Evolutionary conservation across 1,140 invertebrate species (phyloP).

Genomic region (Dendrolimus punctatus): DNA sequence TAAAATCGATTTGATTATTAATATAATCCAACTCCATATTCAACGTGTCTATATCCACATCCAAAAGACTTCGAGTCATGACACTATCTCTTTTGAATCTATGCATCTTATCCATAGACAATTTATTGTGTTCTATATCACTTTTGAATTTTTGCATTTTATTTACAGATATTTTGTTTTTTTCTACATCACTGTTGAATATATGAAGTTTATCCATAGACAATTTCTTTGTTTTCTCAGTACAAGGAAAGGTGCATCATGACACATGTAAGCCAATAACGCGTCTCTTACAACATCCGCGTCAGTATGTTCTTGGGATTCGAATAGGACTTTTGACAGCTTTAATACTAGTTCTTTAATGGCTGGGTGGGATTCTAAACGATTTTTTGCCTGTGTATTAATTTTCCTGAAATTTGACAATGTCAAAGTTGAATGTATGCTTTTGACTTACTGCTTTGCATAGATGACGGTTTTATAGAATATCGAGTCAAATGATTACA

Average conservation of each 20-base stretch:
- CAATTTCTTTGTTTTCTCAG: slow-evolving; percentile 40
- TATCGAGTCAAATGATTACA: too few relatives aligned
- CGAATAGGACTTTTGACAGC: slow-evolving; percentile 75
- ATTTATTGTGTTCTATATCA: slow-evolving; percentile 11
- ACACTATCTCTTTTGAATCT: slow-evolving; percentile 29
- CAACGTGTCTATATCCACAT: slow-evolving; percentile 51
- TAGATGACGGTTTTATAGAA: too few relatives aligned
- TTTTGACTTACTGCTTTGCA: too few relatives aligned
- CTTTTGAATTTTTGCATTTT: too few relatives aligned
- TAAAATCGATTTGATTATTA: slow-evolving; percentile 59
- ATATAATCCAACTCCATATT: slow-evolving; percentile 64
- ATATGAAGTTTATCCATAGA: slow-evolving; percentile 29
- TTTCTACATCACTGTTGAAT: slow-evolving; percentile 17
- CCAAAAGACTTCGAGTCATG: slow-evolving; percentile 34
- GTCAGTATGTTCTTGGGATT: slow-evolving; percentile 76
- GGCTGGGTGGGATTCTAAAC: slow-evolving; percentile 78
- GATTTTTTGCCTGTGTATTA: slow-evolving; percentile 48
- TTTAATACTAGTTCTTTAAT: slow-evolving; percentile 78
- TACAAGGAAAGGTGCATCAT: slow-evolving; percentile 85
- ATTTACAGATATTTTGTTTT: too few relatives aligned
- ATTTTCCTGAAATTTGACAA: slow-evolving; percentile 48
- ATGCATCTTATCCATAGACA: slow-evolving; percentile 23
- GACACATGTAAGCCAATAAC: slow-evolving; percentile 87
- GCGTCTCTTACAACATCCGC: slow-evolving; percentile 86
- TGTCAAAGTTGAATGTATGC: background rate